These are phyloP conservation scores for Ericerus pela DNA, from an alignment of 1,140 invertebrate genomes.

Conservation along the genomic window DNA sequence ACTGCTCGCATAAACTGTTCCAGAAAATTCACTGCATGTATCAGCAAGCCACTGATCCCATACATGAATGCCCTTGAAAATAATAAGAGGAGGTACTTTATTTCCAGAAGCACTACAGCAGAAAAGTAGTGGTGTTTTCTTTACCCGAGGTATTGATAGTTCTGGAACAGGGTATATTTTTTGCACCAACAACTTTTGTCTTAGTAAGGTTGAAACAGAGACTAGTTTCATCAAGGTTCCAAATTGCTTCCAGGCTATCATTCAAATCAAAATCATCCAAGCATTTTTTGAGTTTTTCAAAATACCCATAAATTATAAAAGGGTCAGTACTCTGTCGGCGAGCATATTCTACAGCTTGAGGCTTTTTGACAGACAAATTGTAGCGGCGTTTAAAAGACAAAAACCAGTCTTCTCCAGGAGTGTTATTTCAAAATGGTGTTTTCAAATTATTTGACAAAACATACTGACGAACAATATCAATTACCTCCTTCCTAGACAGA, in stretches of 20 bases:
- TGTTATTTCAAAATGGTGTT: not conserved
- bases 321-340: constrained; percentile 17
- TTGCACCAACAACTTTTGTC: constrained; percentile 3
- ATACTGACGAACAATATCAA: not conserved
- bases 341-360: constrained; percentile 5
- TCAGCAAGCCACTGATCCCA: constrained; percentile 23
- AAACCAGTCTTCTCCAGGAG: not conserved
- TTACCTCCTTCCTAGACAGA: not conserved
- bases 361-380: constrained; percentile 13
- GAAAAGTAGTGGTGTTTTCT: not conserved
- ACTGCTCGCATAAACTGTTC: constrained; percentile 26
- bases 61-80: constrained; percentile 24
- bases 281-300: constrained; percentile 5
- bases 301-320: constrained; percentile 21
- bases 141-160: not conserved
- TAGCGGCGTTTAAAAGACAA: not conserved
- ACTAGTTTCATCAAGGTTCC: constrained; percentile 18
- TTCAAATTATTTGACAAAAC: not conserved
- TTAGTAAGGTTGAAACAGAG: constrained; percentile 14
- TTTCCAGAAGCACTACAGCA: constrained; percentile 26
- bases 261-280: constrained; percentile 16
- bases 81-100: constrained; percentile 25
- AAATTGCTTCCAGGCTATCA: constrained; percentile 18
- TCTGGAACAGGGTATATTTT: not conserved
- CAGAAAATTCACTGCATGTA: constrained; percentile 21